These are phyloP conservation scores for Agelaius tricolor DNA, from an alignment of 2,113 vertebrate genomes.

Conservation along the genomic window DNA sequence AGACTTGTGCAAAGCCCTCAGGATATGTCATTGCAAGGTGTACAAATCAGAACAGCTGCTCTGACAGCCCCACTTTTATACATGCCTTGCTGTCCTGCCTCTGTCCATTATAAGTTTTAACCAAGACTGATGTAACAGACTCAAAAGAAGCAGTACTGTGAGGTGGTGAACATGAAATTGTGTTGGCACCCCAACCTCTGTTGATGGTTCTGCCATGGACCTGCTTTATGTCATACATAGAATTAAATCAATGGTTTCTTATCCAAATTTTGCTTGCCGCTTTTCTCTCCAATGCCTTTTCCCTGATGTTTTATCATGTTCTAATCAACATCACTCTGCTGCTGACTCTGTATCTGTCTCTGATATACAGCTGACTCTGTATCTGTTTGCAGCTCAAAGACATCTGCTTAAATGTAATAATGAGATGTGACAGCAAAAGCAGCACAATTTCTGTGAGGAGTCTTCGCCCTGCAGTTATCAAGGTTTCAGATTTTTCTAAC, in stretches of 20 bases:
- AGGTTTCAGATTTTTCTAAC: neutral
- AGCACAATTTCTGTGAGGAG: neutral
- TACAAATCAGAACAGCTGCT: neutral
- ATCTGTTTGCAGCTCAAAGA: neutral
- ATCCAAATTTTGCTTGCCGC: neutral
- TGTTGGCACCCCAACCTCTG: neutral
- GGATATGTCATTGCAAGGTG: neutral
- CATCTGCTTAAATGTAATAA: neutral
- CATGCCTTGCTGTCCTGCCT: neutral
- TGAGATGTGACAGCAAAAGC: neutral
- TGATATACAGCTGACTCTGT: neutral
- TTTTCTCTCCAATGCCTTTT: neutral
- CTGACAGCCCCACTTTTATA: neutral
- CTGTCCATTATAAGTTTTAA: neutral
- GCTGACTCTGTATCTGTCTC: neutral
- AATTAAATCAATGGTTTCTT: neutral
- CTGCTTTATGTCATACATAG: neutral
- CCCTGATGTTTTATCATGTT: neutral
- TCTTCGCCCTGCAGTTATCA: neutral
- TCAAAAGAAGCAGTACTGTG: neutral
- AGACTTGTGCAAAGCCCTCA: neutral
- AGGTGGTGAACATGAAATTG: neutral
- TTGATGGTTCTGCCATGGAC: neutral
- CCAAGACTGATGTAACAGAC: neutral
- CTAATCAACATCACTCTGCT: neutral